phyloP scores from a whole-genome alignment of 2,888 invertebrate genomes.

The Siphonodentalium dalli region DNA sequence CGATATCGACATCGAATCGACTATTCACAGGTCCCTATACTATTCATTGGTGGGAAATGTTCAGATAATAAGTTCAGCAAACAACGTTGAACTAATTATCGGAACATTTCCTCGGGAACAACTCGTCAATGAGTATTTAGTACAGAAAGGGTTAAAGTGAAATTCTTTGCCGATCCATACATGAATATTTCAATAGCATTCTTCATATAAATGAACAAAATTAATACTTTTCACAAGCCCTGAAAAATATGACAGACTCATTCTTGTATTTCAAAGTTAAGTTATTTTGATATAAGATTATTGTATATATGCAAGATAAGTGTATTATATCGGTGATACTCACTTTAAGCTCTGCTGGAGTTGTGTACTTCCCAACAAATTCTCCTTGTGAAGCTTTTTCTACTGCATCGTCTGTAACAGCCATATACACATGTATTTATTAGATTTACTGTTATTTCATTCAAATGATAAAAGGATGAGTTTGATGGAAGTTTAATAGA shows the following conservation, averaged over 20 bases:
- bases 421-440: background rate
- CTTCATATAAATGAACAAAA: background rate
- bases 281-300: background rate
- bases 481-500: too few relatives aligned
- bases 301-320: background rate
- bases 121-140: too few relatives aligned
- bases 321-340: constrained; percentile 24
- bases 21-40: too few relatives aligned
- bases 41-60: too few relatives aligned
- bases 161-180: too few relatives aligned
- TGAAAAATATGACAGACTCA: background rate
- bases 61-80: too few relatives aligned
- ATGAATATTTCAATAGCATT: too few relatives aligned
- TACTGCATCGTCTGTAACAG: background rate
- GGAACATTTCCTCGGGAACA: too few relatives aligned
- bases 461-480: too few relatives aligned
- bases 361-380: constrained; percentile 78
- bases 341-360: constrained; percentile 67
- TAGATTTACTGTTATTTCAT: background rate
- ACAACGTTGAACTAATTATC: too few relatives aligned
- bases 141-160: too few relatives aligned
- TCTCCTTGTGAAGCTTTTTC: constrained; percentile 27
- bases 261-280: background rate
- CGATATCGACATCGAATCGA: too few relatives aligned
- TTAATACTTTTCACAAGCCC: background rate